Evolutionary conservation across 2,888 invertebrate species (phyloP), one percentile per base, ranked within the genome.

Genomic region (Caenorhabditis macrosperma): DNA sequence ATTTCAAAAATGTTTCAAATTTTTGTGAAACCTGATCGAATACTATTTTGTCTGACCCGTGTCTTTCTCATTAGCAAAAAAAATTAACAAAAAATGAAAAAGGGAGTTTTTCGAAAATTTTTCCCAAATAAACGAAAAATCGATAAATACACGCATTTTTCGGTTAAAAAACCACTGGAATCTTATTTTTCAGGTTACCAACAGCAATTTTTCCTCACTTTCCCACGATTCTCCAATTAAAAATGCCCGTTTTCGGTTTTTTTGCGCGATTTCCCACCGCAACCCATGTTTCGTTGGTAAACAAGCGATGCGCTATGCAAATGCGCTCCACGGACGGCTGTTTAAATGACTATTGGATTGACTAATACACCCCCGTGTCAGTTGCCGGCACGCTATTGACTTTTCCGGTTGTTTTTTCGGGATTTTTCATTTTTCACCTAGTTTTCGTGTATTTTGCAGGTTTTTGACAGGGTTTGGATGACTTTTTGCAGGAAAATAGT

Each of bases 211-310:
- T 57, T 15, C 57, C 1, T 38, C 35, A 38, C 9, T 38, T 57
- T 57, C 41, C 68, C 22, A 46, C 66, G 7, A 52, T 24, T 61
- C 41, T 61, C 33, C 52, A 30, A 54, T 54, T 24, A 48, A 12
- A 48, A 48, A 48, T 48, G 3, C 44, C 17, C 48, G n/a, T 24
- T 26, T 48, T 9, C 24, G 2, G 2, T 7, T 6, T 24, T 24
- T 48, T 2, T 2, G 9, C 15, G 1, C 41, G 55, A 55, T 55
- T 55, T 66, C 66, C 9, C 55, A 44, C 17, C 55, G 55, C 54
- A 50, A 55, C 44, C 48, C 48, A 48, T 48, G 22, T 48, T 48
- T 48, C 48, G 15, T 1, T 9, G n/a, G 48, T 17, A 48, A 48
- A 48, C 24, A 48, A 48, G 3, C 24, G 24, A 20, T 7, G 20